Conservation (phyloP, 1,140 invertebrate species). For the Camponotus floridanus region DNA sequence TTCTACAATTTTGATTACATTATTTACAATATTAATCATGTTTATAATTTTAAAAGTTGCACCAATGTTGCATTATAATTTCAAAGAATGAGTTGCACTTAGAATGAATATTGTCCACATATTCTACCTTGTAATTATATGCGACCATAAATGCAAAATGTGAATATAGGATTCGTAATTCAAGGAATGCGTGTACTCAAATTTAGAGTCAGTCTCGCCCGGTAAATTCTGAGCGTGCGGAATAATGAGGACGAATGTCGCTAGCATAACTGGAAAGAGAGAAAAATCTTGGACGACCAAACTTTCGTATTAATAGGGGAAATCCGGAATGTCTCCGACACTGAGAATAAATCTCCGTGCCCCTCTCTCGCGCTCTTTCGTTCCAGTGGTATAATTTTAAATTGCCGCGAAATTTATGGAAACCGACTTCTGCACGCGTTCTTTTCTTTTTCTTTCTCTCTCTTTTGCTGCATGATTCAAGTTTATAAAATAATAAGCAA, state of each 20-base stretch:
- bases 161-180: conserved; percentile 39
- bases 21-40: not conserved
- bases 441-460: not conserved
- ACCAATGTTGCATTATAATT: conserved; percentile 9
- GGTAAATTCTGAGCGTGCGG: conserved; percentile 51
- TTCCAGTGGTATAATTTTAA: conserved; percentile 71
- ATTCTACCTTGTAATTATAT: conserved; percentile 34
- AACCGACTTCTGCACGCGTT: conserved; percentile 39
- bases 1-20: not conserved
- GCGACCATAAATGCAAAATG: conserved; percentile 48
- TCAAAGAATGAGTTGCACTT: conserved; percentile 27
- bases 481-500: conserved; percentile 46
- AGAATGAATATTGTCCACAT: not conserved
- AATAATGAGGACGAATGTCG: conserved; percentile 60
- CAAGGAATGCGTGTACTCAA: conserved; percentile 39
- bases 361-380: conserved; percentile 61
- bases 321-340: conserved; percentile 77
- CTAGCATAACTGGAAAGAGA: conserved; percentile 52
- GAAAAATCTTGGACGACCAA: conserved; percentile 71
- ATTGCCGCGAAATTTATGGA: conserved; percentile 71
- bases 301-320: conserved; percentile 81
- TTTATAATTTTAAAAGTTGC: not conserved
- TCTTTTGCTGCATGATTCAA: conserved; percentile 34
- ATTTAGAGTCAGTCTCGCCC: conserved; percentile 34
- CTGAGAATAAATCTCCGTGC: conserved; percentile 71